Evolutionary conservation across 1,140 invertebrate genomes (phyloP).

Genomic region (Ceratosolen solmsi): DNA sequence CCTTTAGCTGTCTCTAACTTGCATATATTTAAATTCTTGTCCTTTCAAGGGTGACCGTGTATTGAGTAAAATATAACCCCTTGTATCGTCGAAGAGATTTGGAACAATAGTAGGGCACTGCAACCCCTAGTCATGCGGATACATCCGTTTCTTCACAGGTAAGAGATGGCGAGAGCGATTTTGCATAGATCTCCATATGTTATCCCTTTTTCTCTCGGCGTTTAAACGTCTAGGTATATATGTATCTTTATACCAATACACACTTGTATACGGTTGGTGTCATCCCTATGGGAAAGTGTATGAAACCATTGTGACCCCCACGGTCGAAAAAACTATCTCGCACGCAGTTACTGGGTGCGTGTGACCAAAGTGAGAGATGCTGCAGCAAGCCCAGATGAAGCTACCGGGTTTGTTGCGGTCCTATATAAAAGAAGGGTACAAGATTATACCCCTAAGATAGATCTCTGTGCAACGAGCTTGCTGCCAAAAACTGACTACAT

Average conservation of each 20-base stretch:
- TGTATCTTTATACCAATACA: too few species aligned
- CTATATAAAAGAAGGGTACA: neutral
- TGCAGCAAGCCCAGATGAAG: constrained; percentile 25
- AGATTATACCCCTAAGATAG: constrained; percentile 38
- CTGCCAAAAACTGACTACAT: neutral
- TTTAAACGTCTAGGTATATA: constrained; percentile 56
- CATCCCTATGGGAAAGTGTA: constrained; percentile 71
- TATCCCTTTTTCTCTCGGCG: constrained; percentile 53
- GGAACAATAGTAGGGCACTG: constrained; percentile 63
- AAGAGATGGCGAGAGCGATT: constrained; percentile 57
- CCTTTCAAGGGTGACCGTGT: constrained; percentile 42
- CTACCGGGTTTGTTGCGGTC: neutral
- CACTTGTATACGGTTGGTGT: constrained; percentile 63
- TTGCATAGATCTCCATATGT: constrained; percentile 71
- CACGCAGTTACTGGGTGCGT: constrained; percentile 13
- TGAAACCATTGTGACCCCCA: constrained; percentile 69
- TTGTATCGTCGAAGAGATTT: constrained; percentile 52
- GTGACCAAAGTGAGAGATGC: constrained; percentile 37
- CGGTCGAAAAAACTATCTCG: constrained; percentile 45
- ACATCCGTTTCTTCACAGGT: constrained; percentile 51
- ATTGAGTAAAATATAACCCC: constrained; percentile 31
- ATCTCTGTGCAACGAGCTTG: neutral
- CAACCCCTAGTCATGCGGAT: constrained; percentile 58
- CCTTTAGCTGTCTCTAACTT: constrained; percentile 50
- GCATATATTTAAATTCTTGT: constrained; percentile 67